Base-by-base conservation (phyloP, 2,797 vertebrate species). In the Buphagus erythrorhynchus region DNA sequence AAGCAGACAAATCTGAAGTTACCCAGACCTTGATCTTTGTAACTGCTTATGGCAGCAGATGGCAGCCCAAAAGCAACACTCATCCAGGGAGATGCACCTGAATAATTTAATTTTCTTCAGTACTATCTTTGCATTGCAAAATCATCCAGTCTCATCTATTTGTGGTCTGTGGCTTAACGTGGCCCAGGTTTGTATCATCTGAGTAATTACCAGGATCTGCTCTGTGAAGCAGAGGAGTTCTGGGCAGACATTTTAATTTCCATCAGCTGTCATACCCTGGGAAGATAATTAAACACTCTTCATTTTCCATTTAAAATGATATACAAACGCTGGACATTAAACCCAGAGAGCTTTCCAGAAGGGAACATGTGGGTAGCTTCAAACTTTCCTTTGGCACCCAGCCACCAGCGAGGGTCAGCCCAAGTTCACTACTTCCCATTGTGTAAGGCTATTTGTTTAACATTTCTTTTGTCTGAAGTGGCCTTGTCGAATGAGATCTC, bases 401-500 rank as follows among this genome's bases (percentile, higher is more conserved):
- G 96, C 96, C 97, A 96, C 25, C 33, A 29, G 69, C 8, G 16
- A 94, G 52, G 97, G 96, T 98, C 90, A 97, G 94, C 67, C 85
- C 59, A 92, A 97, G 97, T 97, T 98, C 96, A 96, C 46, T 35
- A 73, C 88, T 97, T 95, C 96, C 94, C 89, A 93, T 92, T 96
- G 96, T 96, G 83, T 93, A 96, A 97, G 95, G 58, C 95, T 96
- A 90, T 94, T 86, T 96, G 92, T 89, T 95, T 96, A 96, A 89
- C 78, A 95, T 96, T 97, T 92, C 95, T 97, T 96, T 97, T 97
- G 96, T 97, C 93, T 96, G 95, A 97, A 95, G 72, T 92, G 92
- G 85, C 76, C 95, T 92, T 93, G 92, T 94, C 95, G 93, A 94
- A 80, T 80, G 93, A 96, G 82, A 86, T 82, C 26, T 73, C 75